Evolutionary conservation across 2,113 vertebrate species (phyloP).

Genomic region (Hemiscyllium ocellatum): DNA sequence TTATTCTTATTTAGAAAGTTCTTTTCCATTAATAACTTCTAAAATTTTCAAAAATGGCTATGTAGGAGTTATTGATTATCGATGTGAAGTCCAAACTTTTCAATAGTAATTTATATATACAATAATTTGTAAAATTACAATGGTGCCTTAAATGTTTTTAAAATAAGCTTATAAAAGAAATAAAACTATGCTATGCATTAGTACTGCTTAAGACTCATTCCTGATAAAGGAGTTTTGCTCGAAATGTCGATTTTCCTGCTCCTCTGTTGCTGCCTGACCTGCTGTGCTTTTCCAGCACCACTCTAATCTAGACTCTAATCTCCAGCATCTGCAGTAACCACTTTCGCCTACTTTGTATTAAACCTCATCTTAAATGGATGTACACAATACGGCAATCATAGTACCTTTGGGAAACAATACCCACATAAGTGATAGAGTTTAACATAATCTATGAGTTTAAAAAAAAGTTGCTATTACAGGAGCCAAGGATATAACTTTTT

Average conservation of each 20-base stretch:
- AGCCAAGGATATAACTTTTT: background rate
- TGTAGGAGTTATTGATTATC: background rate
- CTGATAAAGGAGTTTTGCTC: background rate
- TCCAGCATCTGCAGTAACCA: too few species aligned
- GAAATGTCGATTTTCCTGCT: too few species aligned
- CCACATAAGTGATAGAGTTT: background rate
- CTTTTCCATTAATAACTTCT: background rate
- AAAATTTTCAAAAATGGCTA: slow-evolving; percentile 6
- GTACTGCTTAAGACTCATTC: background rate
- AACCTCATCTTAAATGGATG: background rate
- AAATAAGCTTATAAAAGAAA: background rate
- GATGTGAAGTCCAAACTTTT: background rate
- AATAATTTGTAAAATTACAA: background rate
- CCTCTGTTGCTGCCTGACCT: too few species aligned
- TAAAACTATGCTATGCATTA: background rate
- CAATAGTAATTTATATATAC: background rate
- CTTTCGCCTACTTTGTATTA: too few species aligned
- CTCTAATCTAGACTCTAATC: too few species aligned
- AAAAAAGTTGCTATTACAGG: background rate
- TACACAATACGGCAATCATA: background rate
- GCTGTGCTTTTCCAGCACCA: too few species aligned
- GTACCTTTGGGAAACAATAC: background rate
- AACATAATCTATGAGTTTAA: background rate
- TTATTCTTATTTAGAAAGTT: background rate
- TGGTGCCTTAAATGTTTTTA: background rate